Conservation (phyloP, 1,140 invertebrate species). For the Luehdorfia chinensis region DNA sequence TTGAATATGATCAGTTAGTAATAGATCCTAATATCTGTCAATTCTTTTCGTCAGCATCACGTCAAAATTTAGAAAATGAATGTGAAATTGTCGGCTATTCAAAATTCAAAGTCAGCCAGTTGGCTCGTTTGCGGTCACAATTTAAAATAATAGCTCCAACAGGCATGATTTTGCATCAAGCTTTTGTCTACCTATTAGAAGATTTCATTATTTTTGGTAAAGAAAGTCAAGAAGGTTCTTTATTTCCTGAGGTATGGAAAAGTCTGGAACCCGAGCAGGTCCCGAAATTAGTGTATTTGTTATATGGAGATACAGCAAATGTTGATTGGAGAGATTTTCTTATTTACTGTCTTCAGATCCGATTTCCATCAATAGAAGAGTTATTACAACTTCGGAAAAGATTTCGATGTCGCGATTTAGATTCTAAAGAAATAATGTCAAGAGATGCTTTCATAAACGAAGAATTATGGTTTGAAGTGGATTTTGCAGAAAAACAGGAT, state of each 20-base stretch:
- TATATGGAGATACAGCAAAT: slow-evolving; percentile 74
- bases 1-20: slow-evolving; percentile 70
- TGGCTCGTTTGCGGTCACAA: slow-evolving; percentile 69
- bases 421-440: slow-evolving; percentile 58
- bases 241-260: slow-evolving; percentile 76
- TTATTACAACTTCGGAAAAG: slow-evolving; percentile 65
- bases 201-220: slow-evolving; percentile 74
- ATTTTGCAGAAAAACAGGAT: slow-evolving; percentile 40
- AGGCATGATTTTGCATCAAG: slow-evolving; percentile 72
- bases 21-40: slow-evolving; percentile 64
- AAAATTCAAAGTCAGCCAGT: slow-evolving; percentile 74
- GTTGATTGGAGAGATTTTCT: slow-evolving; percentile 81
- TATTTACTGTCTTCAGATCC: slow-evolving; percentile 76
- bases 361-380: slow-evolving; percentile 73
- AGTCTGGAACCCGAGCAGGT: slow-evolving; percentile 69
- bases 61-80: slow-evolving; percentile 36
- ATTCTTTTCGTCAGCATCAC: slow-evolving; percentile 29
- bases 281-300: slow-evolving; percentile 54
- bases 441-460: slow-evolving; percentile 58
- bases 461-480: slow-evolving; percentile 78
- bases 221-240: slow-evolving; percentile 61
- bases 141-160: slow-evolving; percentile 75
- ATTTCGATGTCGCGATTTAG: slow-evolving; percentile 67
- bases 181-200: slow-evolving; percentile 78
- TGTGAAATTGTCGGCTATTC: slow-evolving; percentile 24